Conservation (phyloP, 2,888 invertebrate genomes). For the Sphaerophoria taeniata region DNA sequence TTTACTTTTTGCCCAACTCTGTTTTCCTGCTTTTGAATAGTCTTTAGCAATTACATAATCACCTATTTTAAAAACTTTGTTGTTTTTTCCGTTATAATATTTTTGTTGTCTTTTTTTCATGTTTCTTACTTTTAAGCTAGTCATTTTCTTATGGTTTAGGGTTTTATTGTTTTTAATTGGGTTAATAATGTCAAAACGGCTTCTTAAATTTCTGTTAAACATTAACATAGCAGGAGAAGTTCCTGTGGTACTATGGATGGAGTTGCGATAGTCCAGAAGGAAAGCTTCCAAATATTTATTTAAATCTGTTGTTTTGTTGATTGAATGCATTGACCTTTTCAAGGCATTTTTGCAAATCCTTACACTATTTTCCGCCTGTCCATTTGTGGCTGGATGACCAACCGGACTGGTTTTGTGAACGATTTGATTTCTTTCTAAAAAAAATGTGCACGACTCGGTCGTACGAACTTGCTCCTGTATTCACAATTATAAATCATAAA, state of each 20-base stretch:
- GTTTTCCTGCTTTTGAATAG: conserved; percentile 9
- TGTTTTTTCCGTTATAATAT: conserved; percentile 21
- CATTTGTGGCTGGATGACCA: no score
- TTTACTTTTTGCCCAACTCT: neutral
- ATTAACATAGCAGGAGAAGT: conserved; percentile 19
- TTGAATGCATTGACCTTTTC: neutral
- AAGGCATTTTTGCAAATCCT: no score
- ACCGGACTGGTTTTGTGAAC: no score
- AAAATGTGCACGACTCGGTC: no score
- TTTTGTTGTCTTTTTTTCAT: conserved; percentile 3
- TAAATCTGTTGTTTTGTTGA: neutral
- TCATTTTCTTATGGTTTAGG: neutral
- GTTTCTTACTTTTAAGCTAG: neutral
- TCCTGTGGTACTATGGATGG: conserved; percentile 29
- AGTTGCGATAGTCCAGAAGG: conserved; percentile 26
- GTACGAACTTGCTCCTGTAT: no score
- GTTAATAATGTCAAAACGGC: conserved; percentile 28
- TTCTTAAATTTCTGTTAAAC: conserved; percentile 29
- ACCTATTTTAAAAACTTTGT: neutral
- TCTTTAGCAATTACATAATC: neutral
- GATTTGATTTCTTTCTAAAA: no score
- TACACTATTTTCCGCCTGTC: no score
- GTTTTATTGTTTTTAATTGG: conserved; percentile 1
- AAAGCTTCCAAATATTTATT: neutral
- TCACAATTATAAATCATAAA: no score